Conservation (phyloP, 1,140 invertebrate species). For the Drosophila tani region DNA sequence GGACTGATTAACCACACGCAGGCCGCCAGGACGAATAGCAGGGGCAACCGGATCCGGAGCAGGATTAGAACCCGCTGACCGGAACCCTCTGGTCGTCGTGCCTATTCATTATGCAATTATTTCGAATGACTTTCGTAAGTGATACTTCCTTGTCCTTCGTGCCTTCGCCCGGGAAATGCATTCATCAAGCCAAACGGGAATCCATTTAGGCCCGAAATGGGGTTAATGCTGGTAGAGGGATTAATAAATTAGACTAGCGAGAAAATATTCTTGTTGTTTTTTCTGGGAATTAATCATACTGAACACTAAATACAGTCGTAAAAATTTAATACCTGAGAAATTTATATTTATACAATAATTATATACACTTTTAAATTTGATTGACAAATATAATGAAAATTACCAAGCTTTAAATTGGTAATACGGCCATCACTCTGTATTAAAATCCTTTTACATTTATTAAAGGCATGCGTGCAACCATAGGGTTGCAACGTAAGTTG, state of each 20-base stretch:
- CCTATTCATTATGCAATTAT: conserved; percentile 81
- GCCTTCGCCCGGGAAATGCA: conserved; percentile 35
- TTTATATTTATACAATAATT: too few relatives aligned
- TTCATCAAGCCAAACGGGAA: conserved; percentile 41
- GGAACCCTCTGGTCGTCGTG: conserved; percentile 33
- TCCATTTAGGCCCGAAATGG: conserved; percentile 15
- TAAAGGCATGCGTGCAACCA: too few relatives aligned
- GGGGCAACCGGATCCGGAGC: conserved; percentile 2
- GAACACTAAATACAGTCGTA: too few relatives aligned
- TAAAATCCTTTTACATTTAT: too few relatives aligned
- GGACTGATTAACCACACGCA: conserved; percentile 79
- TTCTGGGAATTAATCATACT: too few relatives aligned
- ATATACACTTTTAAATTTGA: too few relatives aligned
- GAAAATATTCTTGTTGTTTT: neutral
- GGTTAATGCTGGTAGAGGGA: neutral
- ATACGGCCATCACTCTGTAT: too few relatives aligned
- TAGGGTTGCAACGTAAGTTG: too few relatives aligned
- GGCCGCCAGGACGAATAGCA: conserved; percentile 4
- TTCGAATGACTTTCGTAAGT: conserved; percentile 81
- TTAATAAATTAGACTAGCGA: conserved; percentile 15
- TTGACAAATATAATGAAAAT: too few relatives aligned
- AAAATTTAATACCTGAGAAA: too few relatives aligned
- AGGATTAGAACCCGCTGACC: conserved; percentile 11
- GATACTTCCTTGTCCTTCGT: conserved; percentile 69
- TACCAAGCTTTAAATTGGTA: too few relatives aligned